Conservation (phyloP, 2,797 vertebrate species). For the Ambastaia sidthimunki region DNA sequence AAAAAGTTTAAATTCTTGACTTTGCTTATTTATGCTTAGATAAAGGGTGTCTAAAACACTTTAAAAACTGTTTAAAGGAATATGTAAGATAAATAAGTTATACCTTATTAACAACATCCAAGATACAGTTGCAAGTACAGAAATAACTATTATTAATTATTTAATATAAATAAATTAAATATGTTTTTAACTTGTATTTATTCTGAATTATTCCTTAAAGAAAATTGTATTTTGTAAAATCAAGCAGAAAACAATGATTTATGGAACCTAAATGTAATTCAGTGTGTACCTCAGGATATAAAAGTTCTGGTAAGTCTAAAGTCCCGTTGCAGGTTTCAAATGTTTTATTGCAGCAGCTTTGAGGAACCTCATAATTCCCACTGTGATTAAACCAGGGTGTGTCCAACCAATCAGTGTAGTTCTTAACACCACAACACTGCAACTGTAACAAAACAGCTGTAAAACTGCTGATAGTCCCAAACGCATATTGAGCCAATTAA, state of each 20-base stretch:
- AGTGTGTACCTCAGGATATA: conserved; percentile 64
- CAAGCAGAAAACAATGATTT: neutral
- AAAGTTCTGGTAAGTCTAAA: conserved; percentile 53
- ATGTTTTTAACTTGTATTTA: neutral
- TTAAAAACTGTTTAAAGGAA: neutral
- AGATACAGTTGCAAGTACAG: neutral
- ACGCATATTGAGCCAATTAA: neutral
- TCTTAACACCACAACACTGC: conserved; percentile 71
- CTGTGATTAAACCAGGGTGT: conserved; percentile 69
- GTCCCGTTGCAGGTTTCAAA: conserved; percentile 65
- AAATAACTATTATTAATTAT: too few species aligned
- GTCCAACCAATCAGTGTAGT: conserved; percentile 70
- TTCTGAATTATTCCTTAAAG: neutral
- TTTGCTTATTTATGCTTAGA: neutral
- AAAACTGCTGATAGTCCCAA: neutral
- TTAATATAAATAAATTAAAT: too few species aligned
- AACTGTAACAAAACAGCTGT: conserved; percentile 54
- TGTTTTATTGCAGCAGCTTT: conserved; percentile 71
- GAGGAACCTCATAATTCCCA: conserved; percentile 61
- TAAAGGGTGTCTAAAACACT: neutral
- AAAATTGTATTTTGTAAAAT: neutral
- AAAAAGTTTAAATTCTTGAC: too few species aligned
- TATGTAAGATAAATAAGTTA: neutral
- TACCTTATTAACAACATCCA: neutral
- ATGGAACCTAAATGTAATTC: neutral